Base-by-base conservation (phyloP, 2,888 invertebrate genomes). In the Latheticus oryzae region DNA sequence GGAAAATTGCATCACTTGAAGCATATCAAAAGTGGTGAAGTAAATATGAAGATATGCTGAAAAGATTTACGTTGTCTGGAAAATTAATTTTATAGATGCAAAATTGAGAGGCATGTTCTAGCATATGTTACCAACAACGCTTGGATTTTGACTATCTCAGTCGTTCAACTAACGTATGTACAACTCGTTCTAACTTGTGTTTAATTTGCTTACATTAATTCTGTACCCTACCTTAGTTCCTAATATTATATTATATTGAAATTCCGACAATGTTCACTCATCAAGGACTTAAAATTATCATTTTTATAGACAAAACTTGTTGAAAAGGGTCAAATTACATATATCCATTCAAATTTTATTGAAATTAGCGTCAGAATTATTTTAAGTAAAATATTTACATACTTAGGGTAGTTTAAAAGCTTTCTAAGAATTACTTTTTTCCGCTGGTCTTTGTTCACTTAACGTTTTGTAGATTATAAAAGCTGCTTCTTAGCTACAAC, bases 81-180 rank as follows among this genome's bases (percentile, higher is more conserved):
- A 35, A 47, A 56, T 58, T 61, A 59, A 61, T 60, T 63, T 63
- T 54, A 58, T 61, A 52, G 57, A 63, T 63, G 61, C 58, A 61
- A 63, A 63, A 58, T 52, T 50, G 47, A 52, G 52, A 42, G 51
- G 24, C 61, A 59, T 63, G 63, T 61, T 48, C 40, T 23, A 35
- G 63, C 63, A 61, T 63, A 58, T 63, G 63, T 58, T 63, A 59
- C 63, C 58, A 51, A 47, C 60, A 53, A 54, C 38, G 43, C 52
- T 53, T 58, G 57, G 47, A 60, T 57, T 59, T 58, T 61, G 57
- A 63, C 58, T 53, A 52, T 40, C 52, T 56, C 50, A 52, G 42
- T 55, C 58, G 42, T 53, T 53, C 47, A 47, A 50, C 57, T 60
- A 56, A 61, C 53, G 51, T n/a, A n/a, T n/a, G n/a, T 59, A 56